Percentiles rank a stretch among this genome's conserved stretches.
phyloP scores from a whole-genome alignment of 2,797 vertebrate species.

The Miichthys miiuy region DNA sequence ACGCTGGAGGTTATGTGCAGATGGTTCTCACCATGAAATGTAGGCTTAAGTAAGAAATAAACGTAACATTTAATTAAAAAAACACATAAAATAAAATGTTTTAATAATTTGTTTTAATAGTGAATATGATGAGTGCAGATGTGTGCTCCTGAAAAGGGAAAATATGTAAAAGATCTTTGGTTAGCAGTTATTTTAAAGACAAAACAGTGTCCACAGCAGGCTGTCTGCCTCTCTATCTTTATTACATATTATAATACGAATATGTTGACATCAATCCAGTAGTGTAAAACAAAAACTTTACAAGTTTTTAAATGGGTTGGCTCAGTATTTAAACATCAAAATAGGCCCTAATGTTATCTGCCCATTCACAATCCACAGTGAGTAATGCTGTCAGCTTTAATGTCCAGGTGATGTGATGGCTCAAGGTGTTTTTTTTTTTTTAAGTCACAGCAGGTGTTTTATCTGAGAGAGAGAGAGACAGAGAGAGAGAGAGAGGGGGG shows the following conservation, averaged over 20 bases:
- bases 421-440: neutral
- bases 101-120: neutral
- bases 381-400: neutral
- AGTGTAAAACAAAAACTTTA: neutral
- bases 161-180: neutral
- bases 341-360: neutral
- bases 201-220: neutral
- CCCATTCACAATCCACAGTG: too few species aligned
- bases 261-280: neutral
- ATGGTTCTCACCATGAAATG: neutral
- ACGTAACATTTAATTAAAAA: neutral
- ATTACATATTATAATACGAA: neutral
- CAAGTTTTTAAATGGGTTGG: neutral
- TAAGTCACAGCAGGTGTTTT: constrained; percentile 48
- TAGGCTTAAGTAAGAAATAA: neutral
- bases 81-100: neutral
- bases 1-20: neutral
- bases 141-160: neutral
- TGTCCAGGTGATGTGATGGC: constrained; percentile 16
- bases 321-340: neutral
- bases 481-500: neutral
- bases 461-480: constrained; percentile 23
- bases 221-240: neutral
- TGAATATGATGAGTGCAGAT: neutral
- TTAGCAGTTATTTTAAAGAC: neutral